Conservation (phyloP, 2,888 invertebrate genomes). For the Seira ritae region DNA sequence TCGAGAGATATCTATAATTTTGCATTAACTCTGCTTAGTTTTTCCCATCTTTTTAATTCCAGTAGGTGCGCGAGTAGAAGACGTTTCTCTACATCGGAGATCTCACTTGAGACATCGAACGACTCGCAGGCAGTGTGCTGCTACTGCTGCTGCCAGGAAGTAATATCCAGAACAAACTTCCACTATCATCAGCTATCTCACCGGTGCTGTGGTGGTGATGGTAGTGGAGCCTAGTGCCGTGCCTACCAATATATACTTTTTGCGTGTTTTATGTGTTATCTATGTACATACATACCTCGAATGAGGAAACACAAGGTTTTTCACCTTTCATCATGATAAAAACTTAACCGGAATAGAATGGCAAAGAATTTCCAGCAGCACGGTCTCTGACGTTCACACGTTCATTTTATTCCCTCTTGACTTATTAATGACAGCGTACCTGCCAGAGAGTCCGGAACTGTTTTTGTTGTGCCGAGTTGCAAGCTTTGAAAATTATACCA, state of each 20-base stretch:
- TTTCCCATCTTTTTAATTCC: too few species aligned
- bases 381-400: slow-evolving; percentile 18
- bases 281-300: too few species aligned
- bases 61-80: too few species aligned
- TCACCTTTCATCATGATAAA: slow-evolving; percentile 43
- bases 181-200: too few species aligned
- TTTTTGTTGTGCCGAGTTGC: too few species aligned
- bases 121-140: background rate
- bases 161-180: slow-evolving; percentile 27
- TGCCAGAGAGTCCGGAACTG: background rate
- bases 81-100: background rate
- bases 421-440: slow-evolving; percentile 55
- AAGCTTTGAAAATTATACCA: too few species aligned
- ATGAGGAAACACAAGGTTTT: slow-evolving; percentile 21
- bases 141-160: slow-evolving; percentile 54
- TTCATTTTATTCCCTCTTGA: slow-evolving; percentile 47
- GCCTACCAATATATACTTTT: too few species aligned
- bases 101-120: slow-evolving; percentile 47
- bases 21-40: slow-evolving; percentile 12
- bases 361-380: background rate
- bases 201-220: too few species aligned
- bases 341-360: slow-evolving; percentile 12
- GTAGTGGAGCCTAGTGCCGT: too few species aligned
- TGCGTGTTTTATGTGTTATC: too few species aligned
- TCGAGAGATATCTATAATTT: background rate